Base-by-base conservation (phyloP, 2,797 vertebrate species). In the Apogon hyalosoma region DNA sequence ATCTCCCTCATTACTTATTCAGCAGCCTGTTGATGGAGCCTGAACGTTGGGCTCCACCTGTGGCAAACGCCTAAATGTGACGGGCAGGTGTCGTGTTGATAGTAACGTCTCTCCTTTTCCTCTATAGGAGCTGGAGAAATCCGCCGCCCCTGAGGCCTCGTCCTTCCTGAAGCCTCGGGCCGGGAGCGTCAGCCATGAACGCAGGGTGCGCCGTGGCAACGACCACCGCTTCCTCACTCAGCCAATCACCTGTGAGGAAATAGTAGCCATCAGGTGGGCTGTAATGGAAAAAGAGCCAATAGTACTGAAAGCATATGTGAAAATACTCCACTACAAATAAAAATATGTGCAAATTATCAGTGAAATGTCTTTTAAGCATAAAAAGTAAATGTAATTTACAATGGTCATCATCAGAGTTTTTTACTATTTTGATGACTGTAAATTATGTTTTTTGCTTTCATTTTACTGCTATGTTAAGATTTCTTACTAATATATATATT, bases 91-190 rank as follows among this genome's bases (percentile, higher is more conserved):
- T 31, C 10, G 8, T 3, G 18, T 49, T 11, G 13, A 40, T 33
- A 0, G 59, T 59, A 40, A 72, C 36, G 4, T 9, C 19, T 54
- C 15, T 16, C 13, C 0, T 14, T 1, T 57, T 33, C 7, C 31
- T 33, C 54, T 48, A 9, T 16, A 95, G 94, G 94, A 94, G 83
- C 69, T 95, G 81, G 94, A 95, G 84, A 95, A 92, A 80, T 84
- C 91, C 0, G 76, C 90, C 0, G 58, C 87, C 31, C 87, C 92
- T 0, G 91, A 93, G 46, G 77, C 85, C 38, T 79, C 90, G 0
- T 70, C 80, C 1, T 82, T 87, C 76, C 87, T 92, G 60, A 94
- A 90, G 83, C 93, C 93, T 62, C 93, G 92, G 39, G 82, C 91
- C 0, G 85, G 87, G 12, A 75, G 78, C 10, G 67, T 81, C n/a